Conservation (phyloP, 2,113 vertebrate species). For the Uria lomvia region DNA sequence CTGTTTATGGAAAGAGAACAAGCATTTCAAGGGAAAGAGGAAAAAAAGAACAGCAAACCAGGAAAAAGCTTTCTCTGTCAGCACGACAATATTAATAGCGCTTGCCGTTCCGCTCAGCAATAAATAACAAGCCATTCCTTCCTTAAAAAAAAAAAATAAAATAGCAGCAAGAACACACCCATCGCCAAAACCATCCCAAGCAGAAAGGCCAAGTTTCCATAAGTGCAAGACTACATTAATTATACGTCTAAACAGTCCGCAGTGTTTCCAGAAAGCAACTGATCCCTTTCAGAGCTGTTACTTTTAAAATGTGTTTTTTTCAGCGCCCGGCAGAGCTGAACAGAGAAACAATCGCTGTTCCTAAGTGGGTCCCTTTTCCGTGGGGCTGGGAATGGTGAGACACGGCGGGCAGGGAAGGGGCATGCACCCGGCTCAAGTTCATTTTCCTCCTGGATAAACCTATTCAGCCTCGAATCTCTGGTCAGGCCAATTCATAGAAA, state of each 20-base stretch:
- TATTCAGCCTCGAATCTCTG: not conserved
- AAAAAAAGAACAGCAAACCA: not conserved
- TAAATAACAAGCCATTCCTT: constrained; percentile 44
- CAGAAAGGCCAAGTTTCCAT: constrained; percentile 50
- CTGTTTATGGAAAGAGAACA: constrained; percentile 26
- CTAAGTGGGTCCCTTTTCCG: rapidly evolving
- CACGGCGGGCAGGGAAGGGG: not conserved
- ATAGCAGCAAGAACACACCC: not conserved
- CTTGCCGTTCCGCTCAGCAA: not conserved
- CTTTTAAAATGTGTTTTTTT: not conserved
- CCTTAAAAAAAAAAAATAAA: not conserved
- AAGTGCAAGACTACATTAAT: constrained; percentile 33
- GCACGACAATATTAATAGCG: constrained; percentile 13
- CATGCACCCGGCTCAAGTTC: rapidly evolving
- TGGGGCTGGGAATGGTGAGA: not conserved
- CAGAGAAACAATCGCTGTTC: not conserved
- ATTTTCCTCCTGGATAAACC: not conserved
- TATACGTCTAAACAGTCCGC: not conserved
- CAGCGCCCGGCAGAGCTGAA: not conserved
- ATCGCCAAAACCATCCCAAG: constrained; percentile 27
- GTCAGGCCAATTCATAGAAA: not conserved
- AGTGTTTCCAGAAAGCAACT: not conserved
- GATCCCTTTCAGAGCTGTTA: not conserved
- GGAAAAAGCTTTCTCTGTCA: constrained; percentile 55
- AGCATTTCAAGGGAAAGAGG: not conserved